Percentiles rank a stretch among this genome's conserved stretches.
Evolutionary conservation across 1,140 invertebrate species (phyloP).

Genomic region (Penaeus chinensis): DNA sequence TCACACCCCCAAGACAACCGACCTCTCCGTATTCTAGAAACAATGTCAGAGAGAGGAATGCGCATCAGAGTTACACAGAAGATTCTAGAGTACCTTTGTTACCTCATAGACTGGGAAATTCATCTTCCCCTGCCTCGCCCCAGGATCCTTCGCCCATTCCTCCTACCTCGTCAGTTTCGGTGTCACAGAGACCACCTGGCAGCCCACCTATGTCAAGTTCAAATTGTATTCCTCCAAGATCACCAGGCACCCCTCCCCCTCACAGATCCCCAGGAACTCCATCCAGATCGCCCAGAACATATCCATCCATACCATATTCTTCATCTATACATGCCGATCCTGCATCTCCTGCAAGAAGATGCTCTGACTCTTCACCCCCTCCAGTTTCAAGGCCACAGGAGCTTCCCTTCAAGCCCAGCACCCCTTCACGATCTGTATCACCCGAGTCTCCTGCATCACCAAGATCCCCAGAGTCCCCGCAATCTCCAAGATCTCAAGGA

Average conservation of each 20-base stretch:
- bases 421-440: conserved; percentile 15
- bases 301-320: conserved; percentile 1
- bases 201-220: conserved; percentile 11
- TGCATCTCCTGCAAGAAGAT: conserved; percentile 1
- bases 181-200: conserved; percentile 34
- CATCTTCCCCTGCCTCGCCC: conserved; percentile 26
- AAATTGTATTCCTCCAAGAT: conserved; percentile 30
- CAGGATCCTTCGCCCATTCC: conserved; percentile 31
- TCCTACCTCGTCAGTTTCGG: conserved; percentile 27
- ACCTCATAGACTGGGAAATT: conserved; percentile 26
- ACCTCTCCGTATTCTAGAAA: conserved; percentile 27
- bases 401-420: neutral
- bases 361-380: neutral
- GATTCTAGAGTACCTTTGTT: conserved; percentile 16
- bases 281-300: conserved; percentile 12
- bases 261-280: neutral
- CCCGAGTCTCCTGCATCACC: conserved; percentile 26
- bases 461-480: conserved; percentile 20
- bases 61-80: conserved; percentile 12
- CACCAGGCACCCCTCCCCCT: conserved; percentile 15
- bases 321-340: neutral
- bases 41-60: conserved; percentile 1
- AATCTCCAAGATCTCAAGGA: conserved; percentile 31
- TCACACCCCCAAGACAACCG: conserved; percentile 41
- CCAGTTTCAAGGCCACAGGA: conserved; percentile 7